Evolutionary conservation across 2,113 vertebrate genomes (phyloP).

Genomic region (Planiliza haematocheilus): DNA sequence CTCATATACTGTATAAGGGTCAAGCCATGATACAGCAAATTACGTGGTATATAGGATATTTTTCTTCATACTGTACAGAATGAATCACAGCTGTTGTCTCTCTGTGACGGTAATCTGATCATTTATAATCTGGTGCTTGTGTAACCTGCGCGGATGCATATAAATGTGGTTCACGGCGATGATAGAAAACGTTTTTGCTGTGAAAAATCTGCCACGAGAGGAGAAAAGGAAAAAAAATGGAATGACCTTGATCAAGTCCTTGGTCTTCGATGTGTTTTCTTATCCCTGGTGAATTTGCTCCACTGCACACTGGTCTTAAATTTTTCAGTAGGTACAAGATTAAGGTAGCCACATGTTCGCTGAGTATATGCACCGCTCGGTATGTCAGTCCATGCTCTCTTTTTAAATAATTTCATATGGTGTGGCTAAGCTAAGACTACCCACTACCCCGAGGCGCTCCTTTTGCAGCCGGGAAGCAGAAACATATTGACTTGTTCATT

Average conservation of each 20-base stretch:
- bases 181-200: conserved; percentile 28
- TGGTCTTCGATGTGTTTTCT: conserved; percentile 54
- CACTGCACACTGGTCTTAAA: conserved; percentile 53
- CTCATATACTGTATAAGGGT: background rate
- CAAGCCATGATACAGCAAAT: background rate
- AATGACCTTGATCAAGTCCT: conserved; percentile 69
- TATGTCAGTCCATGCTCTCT: conserved; percentile 16
- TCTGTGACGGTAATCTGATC: conserved; percentile 13
- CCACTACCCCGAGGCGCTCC: conserved; percentile 6
- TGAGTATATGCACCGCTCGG: conserved; percentile 25
- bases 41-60: background rate
- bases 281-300: conserved; percentile 36
- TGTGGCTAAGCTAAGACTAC: conserved; percentile 34
- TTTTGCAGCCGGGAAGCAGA: conserved; percentile 33
- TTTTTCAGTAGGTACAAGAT: conserved; percentile 56
- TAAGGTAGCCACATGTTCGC: conserved; percentile 34
- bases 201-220: conserved; percentile 24
- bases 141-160: background rate
- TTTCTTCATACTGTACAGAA: background rate
- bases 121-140: conserved; percentile 22
- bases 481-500: conserved; percentile 59
- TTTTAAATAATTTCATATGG: conserved; percentile 36
- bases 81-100: background rate
- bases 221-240: conserved; percentile 23
- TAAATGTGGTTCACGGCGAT: conserved; percentile 17